Base-by-base conservation (phyloP, 2,113 vertebrate genomes). In the Kryptolebias marmoratus region DNA sequence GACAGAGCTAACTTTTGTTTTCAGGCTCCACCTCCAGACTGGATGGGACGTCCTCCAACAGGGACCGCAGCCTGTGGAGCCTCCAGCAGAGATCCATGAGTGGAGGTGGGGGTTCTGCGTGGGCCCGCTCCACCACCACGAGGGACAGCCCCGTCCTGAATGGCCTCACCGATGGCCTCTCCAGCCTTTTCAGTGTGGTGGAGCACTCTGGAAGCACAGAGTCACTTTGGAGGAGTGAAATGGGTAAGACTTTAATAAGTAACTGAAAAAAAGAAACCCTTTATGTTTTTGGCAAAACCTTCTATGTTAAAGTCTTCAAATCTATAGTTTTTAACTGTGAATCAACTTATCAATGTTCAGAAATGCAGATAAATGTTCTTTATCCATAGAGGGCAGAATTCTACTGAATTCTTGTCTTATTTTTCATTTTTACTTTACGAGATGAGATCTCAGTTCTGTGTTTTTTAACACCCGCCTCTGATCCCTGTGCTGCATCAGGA, bases 71-170 rank as follows among this genome's bases (percentile, higher is more conserved):
- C 90, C 89, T 98, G 55, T 99, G 98, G 98, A 98, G 94, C 89
- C 94, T 98, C 61, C 95, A 96, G 76, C 96, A 97, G 84, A 93
- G 95, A 44, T 59, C 83, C 79, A 92, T 97, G 58, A 91, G 95
- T 0, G 97, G 96, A 72, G 95, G 96, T 64, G 97, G 95, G 0
- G 97, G 97, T 68, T 99, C 97, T 0, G 98, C 98, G 32, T 99
- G 98, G 98, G 98, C 97, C 2, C 96, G 98, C 36, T 99, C 98
- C 80, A 99, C 98, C 84, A 99, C 98, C 44, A 99, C 98, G 0
- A 92, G 98, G 0, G 98, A 99, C 90, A 98, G 97, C 90, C 98
- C 98, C 0, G 98, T 99, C 62, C 92, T 98, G 70, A 97, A 93
- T 61, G 96, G 97, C 71, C 95, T 98, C 90, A 98, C 96, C 0